Evolutionary conservation across 2,113 vertebrate species (phyloP).

Genomic region (Trichomycterus rosablanca): DNA sequence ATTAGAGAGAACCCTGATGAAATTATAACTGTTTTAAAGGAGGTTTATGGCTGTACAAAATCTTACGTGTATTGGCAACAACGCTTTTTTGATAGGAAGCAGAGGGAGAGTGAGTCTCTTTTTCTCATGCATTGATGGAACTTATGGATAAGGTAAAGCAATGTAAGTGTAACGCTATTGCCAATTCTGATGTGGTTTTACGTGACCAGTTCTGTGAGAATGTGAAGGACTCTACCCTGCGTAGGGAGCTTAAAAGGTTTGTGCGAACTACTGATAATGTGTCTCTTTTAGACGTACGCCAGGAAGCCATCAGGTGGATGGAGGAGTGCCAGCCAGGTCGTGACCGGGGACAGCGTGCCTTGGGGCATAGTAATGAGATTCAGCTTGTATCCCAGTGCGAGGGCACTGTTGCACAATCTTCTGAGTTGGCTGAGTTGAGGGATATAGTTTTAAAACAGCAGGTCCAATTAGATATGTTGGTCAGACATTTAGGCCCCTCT

Average conservation of each 20-base stretch:
- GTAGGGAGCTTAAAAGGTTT: constrained; percentile 13
- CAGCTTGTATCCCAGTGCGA: background rate
- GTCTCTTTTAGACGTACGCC: constrained; percentile 1
- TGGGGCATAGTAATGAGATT: background rate
- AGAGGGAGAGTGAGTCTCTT: no score
- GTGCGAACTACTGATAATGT: background rate
- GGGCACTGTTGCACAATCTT: background rate
- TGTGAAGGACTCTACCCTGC: constrained; percentile 3
- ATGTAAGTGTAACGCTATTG: no score
- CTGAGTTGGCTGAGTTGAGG: constrained; percentile 4
- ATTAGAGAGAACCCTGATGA: no score
- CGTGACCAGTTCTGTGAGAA: no score
- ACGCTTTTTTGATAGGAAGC: no score
- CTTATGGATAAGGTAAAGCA: no score
- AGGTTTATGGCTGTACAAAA: no score
- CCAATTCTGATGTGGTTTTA: no score
- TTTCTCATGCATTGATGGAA: no score
- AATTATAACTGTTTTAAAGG: no score
- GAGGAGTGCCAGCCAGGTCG: background rate
- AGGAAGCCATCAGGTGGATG: constrained; percentile 16
- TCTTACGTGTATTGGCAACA: no score
- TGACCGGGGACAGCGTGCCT: background rate
- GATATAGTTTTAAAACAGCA: constrained; percentile 9
- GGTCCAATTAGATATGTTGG: no score
- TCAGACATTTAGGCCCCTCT: background rate